phyloP scores from a whole-genome alignment of 2,888 invertebrate species.

The Isoperla grammatica region DNA sequence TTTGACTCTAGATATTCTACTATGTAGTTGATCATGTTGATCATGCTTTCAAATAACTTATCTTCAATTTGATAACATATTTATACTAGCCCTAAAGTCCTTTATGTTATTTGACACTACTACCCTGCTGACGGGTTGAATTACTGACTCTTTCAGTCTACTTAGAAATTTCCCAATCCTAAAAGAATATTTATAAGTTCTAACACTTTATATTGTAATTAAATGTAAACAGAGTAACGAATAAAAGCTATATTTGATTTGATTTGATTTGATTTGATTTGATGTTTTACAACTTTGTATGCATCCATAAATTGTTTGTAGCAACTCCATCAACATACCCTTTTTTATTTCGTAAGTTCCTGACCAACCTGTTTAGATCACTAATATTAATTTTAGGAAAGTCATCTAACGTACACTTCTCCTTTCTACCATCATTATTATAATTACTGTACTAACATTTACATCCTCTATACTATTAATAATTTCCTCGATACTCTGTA shows the following conservation, averaged over 20 bases:
- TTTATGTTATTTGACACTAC: not conserved
- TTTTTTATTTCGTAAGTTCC: not conserved
- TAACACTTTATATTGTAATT: too few species aligned
- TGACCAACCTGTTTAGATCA: not conserved
- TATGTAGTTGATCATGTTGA: too few species aligned
- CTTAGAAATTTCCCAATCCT: not conserved
- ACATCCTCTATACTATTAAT: not conserved
- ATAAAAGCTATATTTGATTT: too few species aligned
- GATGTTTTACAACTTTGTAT: not conserved
- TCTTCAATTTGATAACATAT: not conserved
- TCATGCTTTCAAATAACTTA: not conserved
- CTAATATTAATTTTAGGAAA: not conserved
- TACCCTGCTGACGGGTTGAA: not conserved
- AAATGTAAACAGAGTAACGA: too few species aligned
- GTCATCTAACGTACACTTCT: not conserved
- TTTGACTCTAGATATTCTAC: too few species aligned
- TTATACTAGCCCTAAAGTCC: not conserved
- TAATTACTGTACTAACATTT: not conserved
- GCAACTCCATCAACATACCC: not conserved
- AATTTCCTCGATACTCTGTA: not conserved
- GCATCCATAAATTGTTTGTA: not conserved
- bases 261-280: too few species aligned
- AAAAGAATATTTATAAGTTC: not conserved
- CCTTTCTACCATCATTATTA: not conserved
- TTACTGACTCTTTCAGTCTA: not conserved